These are phyloP conservation scores for Caenorhabditis plicata DNA, from an alignment of 2,888 invertebrate species.

Conservation along the genomic window DNA sequence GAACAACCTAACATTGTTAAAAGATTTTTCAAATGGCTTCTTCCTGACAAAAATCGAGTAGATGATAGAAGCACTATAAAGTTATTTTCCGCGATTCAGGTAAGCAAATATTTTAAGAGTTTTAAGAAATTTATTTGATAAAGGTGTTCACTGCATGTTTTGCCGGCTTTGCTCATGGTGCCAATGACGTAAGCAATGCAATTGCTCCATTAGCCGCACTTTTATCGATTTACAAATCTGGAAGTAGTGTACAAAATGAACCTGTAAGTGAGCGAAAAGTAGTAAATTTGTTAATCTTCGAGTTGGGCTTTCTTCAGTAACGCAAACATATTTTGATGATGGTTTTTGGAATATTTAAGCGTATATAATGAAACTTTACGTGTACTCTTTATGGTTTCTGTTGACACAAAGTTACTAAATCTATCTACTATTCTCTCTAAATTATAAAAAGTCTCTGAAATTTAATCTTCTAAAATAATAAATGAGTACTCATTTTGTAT, in stretches of 20 bases:
- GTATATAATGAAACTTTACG: too few relatives aligned
- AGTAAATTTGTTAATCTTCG: constrained; percentile 72
- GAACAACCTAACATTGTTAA: background rate
- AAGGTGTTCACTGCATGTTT: constrained; percentile 94
- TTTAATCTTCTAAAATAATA: too few relatives aligned
- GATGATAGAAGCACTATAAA: constrained; percentile 45
- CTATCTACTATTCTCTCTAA: too few relatives aligned
- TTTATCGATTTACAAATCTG: constrained; percentile 85
- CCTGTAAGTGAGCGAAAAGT: constrained; percentile 10
- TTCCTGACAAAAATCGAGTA: constrained; percentile 39
- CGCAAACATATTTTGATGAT: too few relatives aligned
- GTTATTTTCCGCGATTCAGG: constrained; percentile 89
- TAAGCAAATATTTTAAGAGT: too few relatives aligned
- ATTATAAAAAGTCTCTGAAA: too few relatives aligned
- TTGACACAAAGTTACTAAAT: too few relatives aligned
- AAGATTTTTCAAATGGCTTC: constrained; percentile 43
- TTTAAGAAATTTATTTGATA: too few relatives aligned
- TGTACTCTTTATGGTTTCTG: too few relatives aligned
- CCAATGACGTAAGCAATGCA: constrained; percentile 95
- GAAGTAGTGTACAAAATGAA: constrained; percentile 74
- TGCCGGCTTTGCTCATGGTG: constrained; percentile 94
- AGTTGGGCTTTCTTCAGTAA: constrained; percentile 67
- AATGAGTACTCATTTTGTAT: too few relatives aligned
- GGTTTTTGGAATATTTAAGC: too few relatives aligned
- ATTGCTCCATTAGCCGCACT: constrained; percentile 93